Conservation (phyloP, 2,113 vertebrate genomes). For the Sciurus niger region DNA sequence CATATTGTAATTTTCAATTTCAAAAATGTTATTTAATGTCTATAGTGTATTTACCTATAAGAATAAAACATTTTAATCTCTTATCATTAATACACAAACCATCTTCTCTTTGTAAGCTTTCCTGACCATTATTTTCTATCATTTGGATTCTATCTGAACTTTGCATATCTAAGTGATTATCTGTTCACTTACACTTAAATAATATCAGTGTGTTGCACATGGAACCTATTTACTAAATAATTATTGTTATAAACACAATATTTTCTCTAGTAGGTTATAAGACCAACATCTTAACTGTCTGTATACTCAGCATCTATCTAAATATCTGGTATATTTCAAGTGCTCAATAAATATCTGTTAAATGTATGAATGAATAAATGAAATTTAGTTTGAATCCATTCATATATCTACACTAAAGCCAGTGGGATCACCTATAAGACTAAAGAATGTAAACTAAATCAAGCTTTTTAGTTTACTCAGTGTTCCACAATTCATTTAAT, state of each 20-base stretch:
- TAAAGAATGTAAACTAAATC: not conserved
- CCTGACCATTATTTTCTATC: not conserved
- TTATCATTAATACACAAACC: conserved; percentile 24
- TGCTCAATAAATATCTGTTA: not conserved
- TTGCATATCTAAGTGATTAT: not conserved
- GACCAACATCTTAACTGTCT: conserved; percentile 14
- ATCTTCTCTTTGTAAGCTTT: conserved; percentile 20
- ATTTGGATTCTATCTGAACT: not conserved
- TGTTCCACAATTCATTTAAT: not conserved
- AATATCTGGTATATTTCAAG: conserved; percentile 16
- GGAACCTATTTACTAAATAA: not conserved
- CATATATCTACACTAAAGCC: not conserved
- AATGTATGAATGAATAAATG: conserved; percentile 1
- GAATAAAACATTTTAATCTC: conserved; percentile 41
- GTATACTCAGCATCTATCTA: not conserved
- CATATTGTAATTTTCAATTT: conserved; percentile 7
- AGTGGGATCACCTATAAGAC: not conserved
- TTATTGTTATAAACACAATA: not conserved
- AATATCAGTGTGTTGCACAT: not conserved
- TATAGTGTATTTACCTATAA: not conserved
- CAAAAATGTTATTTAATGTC: not conserved
- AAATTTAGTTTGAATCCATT: not conserved
- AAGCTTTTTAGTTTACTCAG: not conserved
- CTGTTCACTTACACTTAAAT: conserved; percentile 38
- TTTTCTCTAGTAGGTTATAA: not conserved